Conservation (phyloP, 2,888 invertebrate genomes). For the Chromoteleia sp. region DNA sequence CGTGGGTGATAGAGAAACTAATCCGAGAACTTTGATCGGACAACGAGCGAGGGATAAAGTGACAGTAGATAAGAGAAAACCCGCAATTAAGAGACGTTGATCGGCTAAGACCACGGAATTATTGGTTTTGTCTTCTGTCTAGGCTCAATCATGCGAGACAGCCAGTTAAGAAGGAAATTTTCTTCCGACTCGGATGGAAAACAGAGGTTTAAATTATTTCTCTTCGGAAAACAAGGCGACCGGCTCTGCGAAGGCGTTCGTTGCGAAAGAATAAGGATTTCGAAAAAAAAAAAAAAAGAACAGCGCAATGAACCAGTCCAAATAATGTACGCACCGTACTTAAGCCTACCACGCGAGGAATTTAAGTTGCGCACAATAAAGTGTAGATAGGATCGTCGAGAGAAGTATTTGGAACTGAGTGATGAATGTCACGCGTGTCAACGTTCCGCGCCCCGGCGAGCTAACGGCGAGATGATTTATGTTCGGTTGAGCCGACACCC, state of each 20-base stretch:
- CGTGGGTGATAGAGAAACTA: slow-evolving; percentile 82
- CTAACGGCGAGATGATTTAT: slow-evolving; percentile 73
- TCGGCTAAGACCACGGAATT: slow-evolving; percentile 73
- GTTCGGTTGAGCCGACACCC: slow-evolving; percentile 63
- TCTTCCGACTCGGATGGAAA: neutral
- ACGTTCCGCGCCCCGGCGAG: slow-evolving; percentile 70
- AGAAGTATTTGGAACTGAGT: slow-evolving; percentile 43
- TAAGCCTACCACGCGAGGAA: slow-evolving; percentile 46
- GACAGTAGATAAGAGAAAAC: slow-evolving; percentile 83
- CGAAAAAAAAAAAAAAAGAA: neutral
- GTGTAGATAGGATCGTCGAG: slow-evolving; percentile 39
- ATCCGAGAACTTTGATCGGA: slow-evolving; percentile 78
- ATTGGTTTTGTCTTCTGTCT: slow-evolving; percentile 56
- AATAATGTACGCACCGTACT: slow-evolving; percentile 35
- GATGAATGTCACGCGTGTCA: slow-evolving; percentile 74
- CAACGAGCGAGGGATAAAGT: slow-evolving; percentile 77
- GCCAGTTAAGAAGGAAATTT: slow-evolving; percentile 22
- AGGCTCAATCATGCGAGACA: slow-evolving; percentile 46
- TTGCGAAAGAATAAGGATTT: slow-evolving; percentile 5
- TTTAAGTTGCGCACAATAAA: slow-evolving; percentile 46
- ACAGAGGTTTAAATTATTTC: slow-evolving; percentile 6
- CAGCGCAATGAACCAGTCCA: slow-evolving; percentile 21
- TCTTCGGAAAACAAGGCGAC: slow-evolving; percentile 15
- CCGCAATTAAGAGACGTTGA: slow-evolving; percentile 82
- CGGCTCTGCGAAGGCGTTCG: neutral